A percentile compares a stretch with the other conserved stretches of the same genome.
phyloP scores from a whole-genome alignment of 2,888 invertebrate species.

The Idaea aversata region DNA sequence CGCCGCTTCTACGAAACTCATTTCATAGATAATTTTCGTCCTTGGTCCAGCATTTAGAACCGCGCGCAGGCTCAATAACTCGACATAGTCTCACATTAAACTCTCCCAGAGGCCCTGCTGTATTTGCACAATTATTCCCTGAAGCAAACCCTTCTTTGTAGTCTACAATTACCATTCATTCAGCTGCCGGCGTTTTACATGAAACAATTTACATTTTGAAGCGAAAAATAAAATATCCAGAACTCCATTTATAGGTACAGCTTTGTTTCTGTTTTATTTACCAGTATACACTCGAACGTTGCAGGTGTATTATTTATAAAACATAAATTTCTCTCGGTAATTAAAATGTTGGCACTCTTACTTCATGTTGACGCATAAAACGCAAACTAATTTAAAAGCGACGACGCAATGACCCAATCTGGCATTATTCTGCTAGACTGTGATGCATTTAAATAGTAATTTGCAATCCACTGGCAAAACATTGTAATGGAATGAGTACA shows the following conservation, averaged over 20 bases:
- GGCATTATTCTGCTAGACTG: slow-evolving; percentile 27
- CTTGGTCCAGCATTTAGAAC: slow-evolving; percentile 69
- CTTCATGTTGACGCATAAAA: slow-evolving; percentile 38
- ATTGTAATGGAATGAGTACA: slow-evolving; percentile 47
- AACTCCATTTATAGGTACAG: slow-evolving; percentile 59
- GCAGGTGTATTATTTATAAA: slow-evolving; percentile 40
- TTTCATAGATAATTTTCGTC: slow-evolving; percentile 74
- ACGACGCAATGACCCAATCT: slow-evolving; percentile 34
- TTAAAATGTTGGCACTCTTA: slow-evolving; percentile 46
- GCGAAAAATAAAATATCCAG: slow-evolving; percentile 69
- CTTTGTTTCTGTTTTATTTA: slow-evolving; percentile 28
- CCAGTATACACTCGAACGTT: slow-evolving; percentile 8
- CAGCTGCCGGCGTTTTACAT: slow-evolving; percentile 63
- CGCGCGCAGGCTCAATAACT: slow-evolving; percentile 59
- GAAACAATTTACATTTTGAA: slow-evolving; percentile 70
- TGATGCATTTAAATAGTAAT: slow-evolving; percentile 35
- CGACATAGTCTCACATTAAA: slow-evolving; percentile 74
- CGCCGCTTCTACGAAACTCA: slow-evolving; percentile 72
- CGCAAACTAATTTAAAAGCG: slow-evolving; percentile 42
- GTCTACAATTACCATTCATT: slow-evolving; percentile 77
- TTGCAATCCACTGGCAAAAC: slow-evolving; percentile 40
- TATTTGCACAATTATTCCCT: slow-evolving; percentile 77
- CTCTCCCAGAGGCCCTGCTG: slow-evolving; percentile 70
- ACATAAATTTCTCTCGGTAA: slow-evolving; percentile 46
- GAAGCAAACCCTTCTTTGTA: slow-evolving; percentile 71